Evolutionary conservation across 2,888 invertebrate genomes (phyloP), one percentile per base, ranked within the genome.

Genomic region (Platypus cylindrus): DNA sequence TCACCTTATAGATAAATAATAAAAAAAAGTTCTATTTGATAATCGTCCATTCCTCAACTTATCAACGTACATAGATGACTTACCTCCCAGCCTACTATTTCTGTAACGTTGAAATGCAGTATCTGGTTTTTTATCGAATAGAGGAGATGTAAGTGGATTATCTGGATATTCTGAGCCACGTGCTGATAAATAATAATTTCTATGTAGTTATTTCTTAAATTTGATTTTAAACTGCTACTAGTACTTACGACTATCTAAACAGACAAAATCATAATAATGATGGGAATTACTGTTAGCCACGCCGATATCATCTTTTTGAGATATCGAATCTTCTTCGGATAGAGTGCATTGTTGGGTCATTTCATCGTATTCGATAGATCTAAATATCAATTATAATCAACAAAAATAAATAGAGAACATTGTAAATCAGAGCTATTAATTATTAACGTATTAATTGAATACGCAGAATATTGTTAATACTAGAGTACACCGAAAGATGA

Each of bases 311-410:
- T 87, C 85, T 54, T 85, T 84, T 57, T 86, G 85, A 0, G 86
- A 87, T 24, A 84, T 77, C 0, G 87, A 87, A 56, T 90, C 89
- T 62, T 90, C 90, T 60, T 89, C 89, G 1, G 86, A 87, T 25
- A 90, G 68, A n/a, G 85, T 80, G 51, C 90, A 90, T 50, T 82
- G 79, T 35, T 80, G 75, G 3, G 82, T 82, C 68, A 82, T 79
- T 47, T 85, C 85, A 52, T 90, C 87, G 54, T 83, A 89, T 56
- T 87, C 86, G 27, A 90, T 79, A 2, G 89, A 87, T 17, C 89
- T 78, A 14, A 9, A 4, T 3, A 27, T 25, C 12, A n/a, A n/a
- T n/a, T n/a, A n/a, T n/a, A n/a, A n/a, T n/a, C n/a, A n/a, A n/a
- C n/a, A n/a, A n/a, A n/a, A n/a, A n/a, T n/a, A n/a, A n/a, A n/a